phyloP scores from a whole-genome alignment of 23 tunicate genomes.

The Pegea sp. region DNA sequence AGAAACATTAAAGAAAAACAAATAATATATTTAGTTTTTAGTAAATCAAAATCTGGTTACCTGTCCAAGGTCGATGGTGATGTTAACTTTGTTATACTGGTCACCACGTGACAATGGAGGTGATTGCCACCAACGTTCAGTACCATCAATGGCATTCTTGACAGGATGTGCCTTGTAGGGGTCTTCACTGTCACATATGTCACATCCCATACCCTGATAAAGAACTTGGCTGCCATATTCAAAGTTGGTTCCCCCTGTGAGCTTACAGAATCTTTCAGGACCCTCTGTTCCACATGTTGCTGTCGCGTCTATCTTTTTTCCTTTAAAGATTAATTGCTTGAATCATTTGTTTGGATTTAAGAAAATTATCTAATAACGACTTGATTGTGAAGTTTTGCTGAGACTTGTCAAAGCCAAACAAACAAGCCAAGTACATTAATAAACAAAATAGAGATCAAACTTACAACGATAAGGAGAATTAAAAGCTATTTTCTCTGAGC shows the following conservation, averaged over 20 bases:
- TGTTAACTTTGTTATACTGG: constrained; percentile 77
- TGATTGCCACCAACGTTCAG: constrained; percentile 99
- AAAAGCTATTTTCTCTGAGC: too few species aligned
- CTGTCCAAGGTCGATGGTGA: constrained; percentile 96
- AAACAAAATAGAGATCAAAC: too few species aligned
- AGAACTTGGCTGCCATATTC: constrained; percentile 33
- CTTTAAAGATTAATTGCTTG: constrained; percentile 6
- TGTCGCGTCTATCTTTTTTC: constrained; percentile 62
- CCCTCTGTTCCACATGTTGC: constrained; percentile 78
- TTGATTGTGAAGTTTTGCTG: background rate
- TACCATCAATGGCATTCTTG: constrained; percentile 94
- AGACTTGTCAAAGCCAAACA: background rate
- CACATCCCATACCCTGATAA: constrained; percentile 83
- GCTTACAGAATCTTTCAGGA: constrained; percentile 78
- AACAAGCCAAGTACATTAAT: background rate
- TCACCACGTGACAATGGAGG: constrained; percentile 81
- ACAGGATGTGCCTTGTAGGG: constrained; percentile 61
- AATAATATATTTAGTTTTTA: too few species aligned
- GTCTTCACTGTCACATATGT: constrained; percentile 34
- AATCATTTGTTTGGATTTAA: background rate
- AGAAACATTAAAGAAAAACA: too few species aligned
- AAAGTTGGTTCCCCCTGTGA: constrained; percentile 90
- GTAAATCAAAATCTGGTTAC: constrained; percentile 20
- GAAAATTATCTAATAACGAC: background rate
- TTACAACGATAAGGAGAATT: too few species aligned